phyloP scores from a whole-genome alignment of 2,113 vertebrate species.

The Osmerus mordax region DNA sequence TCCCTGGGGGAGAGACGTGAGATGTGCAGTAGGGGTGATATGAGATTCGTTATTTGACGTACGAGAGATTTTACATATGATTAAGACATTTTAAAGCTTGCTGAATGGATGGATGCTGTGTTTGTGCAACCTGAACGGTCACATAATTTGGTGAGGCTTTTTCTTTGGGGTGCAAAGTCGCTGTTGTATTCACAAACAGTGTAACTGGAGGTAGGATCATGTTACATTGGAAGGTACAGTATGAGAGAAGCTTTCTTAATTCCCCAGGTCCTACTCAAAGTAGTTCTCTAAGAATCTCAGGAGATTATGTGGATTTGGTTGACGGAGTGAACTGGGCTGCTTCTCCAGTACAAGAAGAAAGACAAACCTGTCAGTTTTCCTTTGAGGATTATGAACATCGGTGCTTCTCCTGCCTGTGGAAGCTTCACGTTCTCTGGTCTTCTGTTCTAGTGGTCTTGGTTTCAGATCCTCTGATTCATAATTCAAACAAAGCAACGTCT shows the following conservation, averaged over 20 bases:
- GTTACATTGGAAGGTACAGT: no score
- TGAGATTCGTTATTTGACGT: not conserved
- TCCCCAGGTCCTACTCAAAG: no score
- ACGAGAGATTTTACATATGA: no score
- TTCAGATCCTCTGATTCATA: not conserved
- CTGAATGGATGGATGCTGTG: no score
- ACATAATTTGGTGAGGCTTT: no score
- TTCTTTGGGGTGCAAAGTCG: no score
- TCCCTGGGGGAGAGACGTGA: conserved; percentile 72
- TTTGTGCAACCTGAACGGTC: no score
- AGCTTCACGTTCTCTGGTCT: not conserved
- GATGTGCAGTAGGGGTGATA: conserved; percentile 1
- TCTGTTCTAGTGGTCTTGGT: not conserved
- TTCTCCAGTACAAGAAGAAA: not conserved
- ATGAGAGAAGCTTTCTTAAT: no score
- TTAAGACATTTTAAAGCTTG: no score
- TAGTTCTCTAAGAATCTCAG: not conserved
- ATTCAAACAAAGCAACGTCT: not conserved
- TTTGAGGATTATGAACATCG: not conserved
- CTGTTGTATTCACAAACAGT: no score
- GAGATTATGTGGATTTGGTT: not conserved
- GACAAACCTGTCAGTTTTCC: not conserved
- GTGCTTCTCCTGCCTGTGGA: not conserved
- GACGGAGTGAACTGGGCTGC: not conserved
- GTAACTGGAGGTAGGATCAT: no score